Base-by-base conservation (phyloP, 1,140 invertebrate genomes). In the Cyphomyrmex costatus region DNA sequence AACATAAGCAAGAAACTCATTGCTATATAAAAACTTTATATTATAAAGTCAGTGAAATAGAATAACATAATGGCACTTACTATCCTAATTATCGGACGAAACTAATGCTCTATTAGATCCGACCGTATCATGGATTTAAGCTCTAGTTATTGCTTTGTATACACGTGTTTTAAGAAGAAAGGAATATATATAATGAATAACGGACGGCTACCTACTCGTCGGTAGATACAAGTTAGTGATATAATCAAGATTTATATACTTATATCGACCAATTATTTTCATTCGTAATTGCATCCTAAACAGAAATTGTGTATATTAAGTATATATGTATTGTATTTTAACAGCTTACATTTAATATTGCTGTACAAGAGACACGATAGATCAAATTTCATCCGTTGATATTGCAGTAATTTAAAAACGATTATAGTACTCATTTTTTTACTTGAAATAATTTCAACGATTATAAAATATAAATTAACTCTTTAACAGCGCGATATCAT, bases 131-230 rank as follows among this genome's bases (percentile, higher is more conserved):
- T 93, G 91, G 89, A 90, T 93, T 94, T 93, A 94, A 94, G 91
- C 92, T 94, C 93, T 94, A 94, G 91, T 94, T 94, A 93, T 94
- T 94, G 93, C 93, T 93, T 92, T 87, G 89, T 93, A 93, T 93
- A 93, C 92, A 94, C 93, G 92, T 93, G 70, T 71, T 89, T 91
- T 86, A 93, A 94, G 60, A 89, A 86, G 80, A 89, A 89, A 92
- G 86, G 19, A 91, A 93, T 71, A 77, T 51, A 76, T n/a, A n/a
- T n/a, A n/a, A n/a, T n/a, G n/a, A n/a, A n/a, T 86, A 85, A 61
- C 7, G 61, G 60, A 7, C n/a, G 33, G 36, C 56, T 30, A 71
- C 58, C 85, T 53, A 61, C 49, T 19, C 49, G 74, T 27, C 53
- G 30, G 33, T 53, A 60, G 68, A 30, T 19, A 73, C 63, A 53